Percentiles rank a stretch among this genome's conserved stretches.
phyloP scores from a whole-genome alignment of 2,888 invertebrate species.

The Drosophila barbarae region DNA sequence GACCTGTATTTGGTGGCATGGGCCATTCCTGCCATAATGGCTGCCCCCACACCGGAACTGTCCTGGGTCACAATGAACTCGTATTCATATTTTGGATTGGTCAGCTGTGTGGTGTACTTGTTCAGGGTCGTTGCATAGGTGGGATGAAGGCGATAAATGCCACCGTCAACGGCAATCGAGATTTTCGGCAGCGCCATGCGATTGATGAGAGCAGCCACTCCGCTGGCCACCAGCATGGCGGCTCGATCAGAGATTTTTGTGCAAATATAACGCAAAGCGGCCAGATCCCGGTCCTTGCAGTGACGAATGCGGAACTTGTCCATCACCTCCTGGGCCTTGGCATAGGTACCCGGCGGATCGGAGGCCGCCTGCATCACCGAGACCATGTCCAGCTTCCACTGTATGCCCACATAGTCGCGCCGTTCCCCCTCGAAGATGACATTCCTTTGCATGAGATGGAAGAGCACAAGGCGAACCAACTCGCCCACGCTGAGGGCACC shows the following conservation, averaged over 20 bases:
- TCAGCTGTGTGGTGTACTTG: conserved; percentile 13
- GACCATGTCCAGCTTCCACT: conserved; percentile 91
- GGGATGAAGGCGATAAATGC: conserved; percentile 58
- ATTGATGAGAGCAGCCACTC: conserved; percentile 82
- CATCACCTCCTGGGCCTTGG: conserved; percentile 88
- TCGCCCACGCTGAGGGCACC: conserved; percentile 99
- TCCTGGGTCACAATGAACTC: conserved; percentile 51
- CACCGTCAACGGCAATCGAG: conserved; percentile 56
- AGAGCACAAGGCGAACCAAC: conserved; percentile 89
- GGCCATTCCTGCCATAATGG: conserved; percentile 82
- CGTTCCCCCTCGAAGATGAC: conserved; percentile 64
- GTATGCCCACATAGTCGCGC: conserved; percentile 43
- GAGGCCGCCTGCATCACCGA: conserved; percentile 97
- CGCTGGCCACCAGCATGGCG: conserved; percentile 94
- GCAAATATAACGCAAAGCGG: conserved; percentile 92
- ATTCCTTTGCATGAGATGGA: conserved; percentile 87
- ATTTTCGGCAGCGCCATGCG: conserved; percentile 37
- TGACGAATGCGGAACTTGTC: conserved; percentile 85
- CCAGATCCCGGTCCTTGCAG: conserved; percentile 91
- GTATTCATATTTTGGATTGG: conserved; percentile 35
- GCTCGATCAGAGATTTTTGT: conserved; percentile 92
- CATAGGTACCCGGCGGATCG: conserved; percentile 88
- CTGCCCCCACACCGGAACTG: conserved; percentile 65
- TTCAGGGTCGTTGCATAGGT: conserved; percentile 39
- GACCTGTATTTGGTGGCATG: conserved; percentile 76